Conservation (phyloP, 30 jellyfish, hydroid and myxozoan genomes). For the Hydractinia symbiolongicarpus region DNA sequence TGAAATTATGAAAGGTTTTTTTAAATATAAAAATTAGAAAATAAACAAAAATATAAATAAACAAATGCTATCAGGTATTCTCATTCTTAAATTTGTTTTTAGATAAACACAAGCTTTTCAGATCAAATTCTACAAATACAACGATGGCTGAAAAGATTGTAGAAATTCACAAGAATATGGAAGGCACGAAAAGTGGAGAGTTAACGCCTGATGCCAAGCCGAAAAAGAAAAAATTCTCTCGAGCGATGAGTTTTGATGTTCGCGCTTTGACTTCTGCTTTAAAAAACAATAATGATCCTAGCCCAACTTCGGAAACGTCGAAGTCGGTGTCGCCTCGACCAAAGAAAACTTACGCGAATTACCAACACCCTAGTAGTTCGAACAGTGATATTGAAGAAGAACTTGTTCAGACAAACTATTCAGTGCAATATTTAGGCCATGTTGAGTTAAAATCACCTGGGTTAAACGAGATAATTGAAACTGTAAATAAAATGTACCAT, state of each 20-base stretch:
- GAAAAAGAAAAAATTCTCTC: neutral
- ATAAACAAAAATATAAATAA: too few species aligned
- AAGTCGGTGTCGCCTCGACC: neutral
- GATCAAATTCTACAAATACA: slow-evolving; percentile 8
- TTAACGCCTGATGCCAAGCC: too few species aligned
- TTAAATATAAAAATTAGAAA: too few species aligned
- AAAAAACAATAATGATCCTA: neutral
- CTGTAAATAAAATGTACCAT: slow-evolving; percentile 63
- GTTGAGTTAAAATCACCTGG: slow-evolving; percentile 86
- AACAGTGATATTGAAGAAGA: slow-evolving; percentile 23
- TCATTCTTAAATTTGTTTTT: neutral
- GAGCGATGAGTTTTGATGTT: slow-evolving; percentile 16
- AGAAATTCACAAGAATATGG: neutral
- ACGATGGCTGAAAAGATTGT: slow-evolving; percentile 6
- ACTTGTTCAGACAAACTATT: slow-evolving; percentile 2
- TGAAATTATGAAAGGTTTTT: too few species aligned
- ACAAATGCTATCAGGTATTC: too few species aligned
- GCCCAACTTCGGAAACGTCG: neutral
- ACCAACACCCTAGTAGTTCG: slow-evolving; percentile 4
- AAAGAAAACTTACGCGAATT: slow-evolving; percentile 8
- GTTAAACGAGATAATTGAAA: slow-evolving; percentile 73
- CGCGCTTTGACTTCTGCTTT: neutral
- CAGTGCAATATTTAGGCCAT: slow-evolving; percentile 64
- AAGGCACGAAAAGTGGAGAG: neutral
- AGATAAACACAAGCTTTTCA: slow-evolving; percentile 5